Evolutionary conservation across 2,888 invertebrate species (phyloP), one percentile per base, ranked within the genome.

Genomic region (Mechanitis messenoides): DNA sequence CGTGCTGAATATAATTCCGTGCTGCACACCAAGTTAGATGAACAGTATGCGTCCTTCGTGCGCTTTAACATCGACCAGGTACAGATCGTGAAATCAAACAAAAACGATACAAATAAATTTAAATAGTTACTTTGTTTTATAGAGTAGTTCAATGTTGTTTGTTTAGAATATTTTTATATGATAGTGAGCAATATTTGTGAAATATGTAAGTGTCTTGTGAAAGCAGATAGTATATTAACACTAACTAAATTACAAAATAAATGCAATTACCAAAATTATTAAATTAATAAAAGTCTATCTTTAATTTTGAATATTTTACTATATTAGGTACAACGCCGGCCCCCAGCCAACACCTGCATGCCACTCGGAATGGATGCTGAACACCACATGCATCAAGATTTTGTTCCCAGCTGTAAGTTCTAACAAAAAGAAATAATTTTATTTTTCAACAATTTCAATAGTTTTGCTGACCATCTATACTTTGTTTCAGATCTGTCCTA

Each of bases 61-160:
- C 97, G 97, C 90, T 99, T 99, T 90, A 98, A 98, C 74, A 95
- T 97, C 76, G 99, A 99, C 91, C 98, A 99, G 92, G 95, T 99
- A 74, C 42, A 42, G 42, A 42, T 9, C 9, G 42, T 42, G 42
- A 42, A 9, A 42, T 9, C 7, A 5, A 38, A 38, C 20, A 20
- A 20, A 20, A 20, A 20, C 20, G 20, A 20, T 20, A 20, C 20
- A 20, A 20, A 20, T 20, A 20, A 20, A 20, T 20, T 20, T 20
- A 20, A 20, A 20, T 20, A 20, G 38, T 38, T 38, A 7, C 38
- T 38, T 38, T 38, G 7, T 38, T 38, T 6, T 38, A 38, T 38
- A 9, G 7, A 42, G 42, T 42, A 42, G 35, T 35, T 35, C 6
- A 35, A 6, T 35, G 35, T 1, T 2, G 35, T 35, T 35, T 35